Conservation (phyloP, 2,888 invertebrate genomes). For the Pristionchus entomophagus region DNA sequence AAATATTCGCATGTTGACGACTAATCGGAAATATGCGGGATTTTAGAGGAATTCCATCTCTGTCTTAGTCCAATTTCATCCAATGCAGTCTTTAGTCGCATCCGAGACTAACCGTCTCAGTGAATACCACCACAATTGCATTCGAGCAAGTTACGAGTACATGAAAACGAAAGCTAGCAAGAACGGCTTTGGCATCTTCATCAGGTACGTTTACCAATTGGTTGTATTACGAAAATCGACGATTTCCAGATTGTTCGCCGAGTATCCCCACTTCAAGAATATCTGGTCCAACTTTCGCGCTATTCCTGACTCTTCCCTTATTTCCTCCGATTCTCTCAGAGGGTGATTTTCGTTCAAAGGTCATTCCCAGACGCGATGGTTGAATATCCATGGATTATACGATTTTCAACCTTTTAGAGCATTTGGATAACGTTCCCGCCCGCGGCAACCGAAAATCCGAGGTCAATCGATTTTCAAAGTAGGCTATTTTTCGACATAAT, state of each 20-base stretch:
- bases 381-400: no score
- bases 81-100: conserved; percentile 17
- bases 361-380: no score
- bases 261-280: conserved; percentile 68
- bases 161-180: conserved; percentile 1
- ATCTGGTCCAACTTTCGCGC: conserved; percentile 69
- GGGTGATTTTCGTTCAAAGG: no score
- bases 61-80: neutral
- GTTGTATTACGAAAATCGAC: no score
- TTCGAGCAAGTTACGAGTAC: conserved; percentile 33
- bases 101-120: conserved; percentile 37
- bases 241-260: conserved; percentile 66
- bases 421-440: no score
- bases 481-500: no score
- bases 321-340: conserved; percentile 65
- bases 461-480: no score
- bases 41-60: no score
- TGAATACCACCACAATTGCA: neutral
- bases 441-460: no score
- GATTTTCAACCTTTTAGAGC: no score
- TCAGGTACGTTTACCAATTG: neutral
- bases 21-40: no score
- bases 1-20: no score
- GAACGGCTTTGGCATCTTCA: conserved; percentile 39
- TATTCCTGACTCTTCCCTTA: conserved; percentile 65